Base-by-base conservation (phyloP, 2,888 invertebrate species). In the Hypena proboscidalis region DNA sequence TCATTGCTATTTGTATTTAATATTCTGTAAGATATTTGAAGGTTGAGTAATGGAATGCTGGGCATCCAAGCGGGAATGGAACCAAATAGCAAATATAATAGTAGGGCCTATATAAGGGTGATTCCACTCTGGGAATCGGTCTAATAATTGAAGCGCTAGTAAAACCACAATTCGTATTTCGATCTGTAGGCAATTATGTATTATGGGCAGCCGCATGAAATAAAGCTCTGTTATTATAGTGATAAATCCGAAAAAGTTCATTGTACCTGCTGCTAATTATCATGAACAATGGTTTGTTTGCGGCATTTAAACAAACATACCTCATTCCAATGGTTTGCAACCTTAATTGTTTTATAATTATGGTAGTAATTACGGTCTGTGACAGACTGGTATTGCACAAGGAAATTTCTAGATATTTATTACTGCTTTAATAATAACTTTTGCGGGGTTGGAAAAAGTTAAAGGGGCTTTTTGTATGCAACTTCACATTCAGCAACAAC, bases 151-250 rank as follows among this genome's bases (percentile, higher is more conserved):
- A 3, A 10, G 26, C 8, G 3, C 8, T 2, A 25, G 15, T n/a
- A 14, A 32, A 40, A 19, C 9, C 13, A 21, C 21, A 40, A 25
- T 26, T 33, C 40, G n/a, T 33, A n/a, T 21, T 27, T 27, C 19
- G 14, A 39, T 32, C 25, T 26, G 26, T 9, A 39, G 13, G 6
- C 15, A 34, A 41, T 32, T 38, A 31, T 38, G 30, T 23, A 22
- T 38, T 38, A 30, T 15, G 36, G 20, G 13, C 27, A 13, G 19
- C 11, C 23, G 9, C 23, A 25, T 8, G 30, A 30, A 31, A 38
- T 13, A 11, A 23, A 38, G 11, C 13, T 17, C 4, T 14, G 7
- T 3, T 19, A 30, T 13, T 30, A 30, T 23, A 22, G 14, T 17
- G 11, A 13, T 30, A 6, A 29, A n/a, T 17, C 15, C 11, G 14